Evolutionary conservation across 2,888 invertebrate species (phyloP), one percentile per base, ranked within the genome.

Genomic region (Thecophora atra): DNA sequence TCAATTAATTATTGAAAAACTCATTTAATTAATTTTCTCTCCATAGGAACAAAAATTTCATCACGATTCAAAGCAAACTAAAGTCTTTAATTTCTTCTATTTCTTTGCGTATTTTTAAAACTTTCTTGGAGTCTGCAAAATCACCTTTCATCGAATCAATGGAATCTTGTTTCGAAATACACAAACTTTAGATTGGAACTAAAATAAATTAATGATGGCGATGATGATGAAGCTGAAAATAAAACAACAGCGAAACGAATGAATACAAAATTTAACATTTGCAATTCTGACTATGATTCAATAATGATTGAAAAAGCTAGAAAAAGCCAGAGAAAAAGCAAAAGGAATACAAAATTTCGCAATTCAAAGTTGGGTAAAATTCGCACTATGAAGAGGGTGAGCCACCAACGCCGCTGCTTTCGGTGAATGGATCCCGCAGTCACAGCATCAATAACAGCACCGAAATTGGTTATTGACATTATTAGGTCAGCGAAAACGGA

Each of bases 141-240:
- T 65, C 28, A 56, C 51, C 21, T 37, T 37, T 37, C 37, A 37
- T 6, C 44, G 42, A 42, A 44, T 58, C 21, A 44, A 58, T 42
- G 47, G 19, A 65, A 47, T 47, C n/a, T 47, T 15, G 26, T 58
- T n/a, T 56, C 58, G 6, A 28, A n/a, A 54, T 21, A n/a, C 3
- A 54, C n/a, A 54, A 54, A n/a, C n/a, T 11, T 21, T 24, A 28
- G 37, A 51, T 28, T 63, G 62, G 63, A 70, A 63, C 70, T 51
- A 63, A 60, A 51, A 19, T 28, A 15, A 70, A 70, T 62, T 70
- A 70, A 70, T 70, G 70, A 70, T 37, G 30, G 19, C 37, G 17
- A 30, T 21, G 21, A 67, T 19, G 21, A 30, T 6, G 13, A n/a
- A 58, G 11, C 47, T 60, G 19, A 28, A 28, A 44, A 63, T 8